Evolutionary conservation across 2,113 vertebrate species (phyloP), one percentile per base, ranked within the genome.

Genomic region (Protobothrops mucrosquamatus): DNA sequence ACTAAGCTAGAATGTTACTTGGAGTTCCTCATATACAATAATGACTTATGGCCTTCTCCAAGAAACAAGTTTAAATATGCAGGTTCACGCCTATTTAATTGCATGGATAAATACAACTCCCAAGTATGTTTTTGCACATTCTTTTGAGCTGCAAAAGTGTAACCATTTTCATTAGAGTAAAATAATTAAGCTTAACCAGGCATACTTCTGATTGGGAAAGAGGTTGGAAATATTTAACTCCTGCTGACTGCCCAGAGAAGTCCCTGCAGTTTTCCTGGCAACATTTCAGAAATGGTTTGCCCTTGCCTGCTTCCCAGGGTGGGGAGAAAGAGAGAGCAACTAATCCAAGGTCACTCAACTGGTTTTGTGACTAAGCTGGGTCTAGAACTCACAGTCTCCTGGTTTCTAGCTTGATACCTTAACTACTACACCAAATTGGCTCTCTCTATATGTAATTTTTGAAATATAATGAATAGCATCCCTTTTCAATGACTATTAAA

Each of bases 1-100:
- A 96, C 95, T 97, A 95, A 94, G 93, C 94, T 96, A 96, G 48
- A 93, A 96, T 92, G 95, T 92, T 0, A 81, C 96, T 93, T 96
- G 95, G 94, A 93, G 96, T 94, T 97, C 96, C 94, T 74, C 64
- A 74, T 74, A 34, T 74, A 34, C n/a, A 74, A 74, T 34, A 74
- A 34, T 3, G 15, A 74, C n/a, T 34, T 15, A 34, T 74, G 96
- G 94, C 95, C 95, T 85, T 59, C 85, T 94, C 87, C 94, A 95
- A 95, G 94, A 95, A 96, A 96, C 91, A 96, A 95, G 95, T 95
- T 95, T 94, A 95, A 92, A 94, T 94, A 91, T 0, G 88, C 61
- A 94, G 90, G 91, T 43, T 92, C 0, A 2, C 85, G 48, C 64
- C 92, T 10, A 93, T 29, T 81, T 26, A 10, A 54, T 95, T 94